A percentile compares a stretch with the other conserved stretches of the same genome.
These are phyloP conservation scores for Microcebus ravelobensis DNA, from an alignment of 2,113 vertebrate genomes.

Conservation along the genomic window DNA sequence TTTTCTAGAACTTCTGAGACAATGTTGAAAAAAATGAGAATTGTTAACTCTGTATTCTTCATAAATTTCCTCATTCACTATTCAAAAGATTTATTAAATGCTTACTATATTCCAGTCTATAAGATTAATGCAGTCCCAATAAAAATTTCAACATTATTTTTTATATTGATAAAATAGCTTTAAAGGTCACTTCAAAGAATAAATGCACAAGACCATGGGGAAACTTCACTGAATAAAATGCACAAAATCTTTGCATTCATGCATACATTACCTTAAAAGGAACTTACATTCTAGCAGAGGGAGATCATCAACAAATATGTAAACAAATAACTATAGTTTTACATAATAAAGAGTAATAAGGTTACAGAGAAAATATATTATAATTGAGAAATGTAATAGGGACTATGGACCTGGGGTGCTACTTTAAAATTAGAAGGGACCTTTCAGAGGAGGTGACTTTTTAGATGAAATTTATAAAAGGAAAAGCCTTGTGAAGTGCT, in stretches of 20 bases:
- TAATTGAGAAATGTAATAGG: background rate
- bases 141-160: slow-evolving; percentile 59
- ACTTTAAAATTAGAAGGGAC: slow-evolving; percentile 1
- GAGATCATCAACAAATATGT: background rate
- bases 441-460: background rate
- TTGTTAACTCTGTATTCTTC: background rate
- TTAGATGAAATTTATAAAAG: background rate
- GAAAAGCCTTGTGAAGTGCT: background rate
- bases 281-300: background rate
- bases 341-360: background rate
- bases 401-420: background rate
- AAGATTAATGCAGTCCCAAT: slow-evolving; percentile 66
- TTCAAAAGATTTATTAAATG: slow-evolving; percentile 35
- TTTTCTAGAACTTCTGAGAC: slow-evolving; percentile 53
- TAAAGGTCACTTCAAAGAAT: slow-evolving; percentile 60
- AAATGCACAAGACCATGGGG: background rate
- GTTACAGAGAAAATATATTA: background rate
- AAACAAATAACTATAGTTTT: background rate
- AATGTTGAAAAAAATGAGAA: slow-evolving; percentile 39
- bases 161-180: slow-evolving; percentile 46
- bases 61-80: slow-evolving; percentile 19
- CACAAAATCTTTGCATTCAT: background rate
- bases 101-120: slow-evolving; percentile 1
- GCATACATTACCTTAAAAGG: background rate
- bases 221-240: slow-evolving; percentile 38